phyloP scores from a whole-genome alignment of 2,888 invertebrate species.

The Chaetogeoica ovagalla region DNA sequence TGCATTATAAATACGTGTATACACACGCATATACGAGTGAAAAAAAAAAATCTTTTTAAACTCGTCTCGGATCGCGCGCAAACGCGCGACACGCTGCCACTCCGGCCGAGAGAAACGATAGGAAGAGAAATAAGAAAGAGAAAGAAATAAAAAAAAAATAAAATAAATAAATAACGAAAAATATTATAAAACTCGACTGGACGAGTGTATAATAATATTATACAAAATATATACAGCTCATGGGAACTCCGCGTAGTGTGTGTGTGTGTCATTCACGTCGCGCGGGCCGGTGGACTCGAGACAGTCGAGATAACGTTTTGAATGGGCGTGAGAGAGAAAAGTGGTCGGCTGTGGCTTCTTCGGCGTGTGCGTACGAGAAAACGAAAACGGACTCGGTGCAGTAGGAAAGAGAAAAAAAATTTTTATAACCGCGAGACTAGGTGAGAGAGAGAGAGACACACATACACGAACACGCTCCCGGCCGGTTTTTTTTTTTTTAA shows the following conservation, averaged over 20 bases:
- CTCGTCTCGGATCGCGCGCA: slow-evolving; percentile 25
- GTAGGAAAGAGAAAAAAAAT: too few species aligned
- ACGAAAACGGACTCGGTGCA: slow-evolving; percentile 14
- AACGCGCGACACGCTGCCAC: slow-evolving; percentile 1
- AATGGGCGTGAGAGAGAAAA: slow-evolving; percentile 17
- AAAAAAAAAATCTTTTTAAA: slow-evolving; percentile 27
- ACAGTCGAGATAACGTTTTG: slow-evolving; percentile 30
- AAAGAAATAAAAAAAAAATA: not conserved
- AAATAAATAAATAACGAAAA: too few species aligned
- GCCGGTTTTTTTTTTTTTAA: slow-evolving; percentile 31
- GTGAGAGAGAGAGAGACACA: not conserved
- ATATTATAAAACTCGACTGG: slow-evolving; percentile 17
- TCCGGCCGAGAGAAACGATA: not conserved
- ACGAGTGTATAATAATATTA: not conserved
- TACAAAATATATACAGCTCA: not conserved
- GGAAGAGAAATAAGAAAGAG: not conserved
- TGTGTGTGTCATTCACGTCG: slow-evolving; percentile 42
- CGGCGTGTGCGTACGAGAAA: not conserved
- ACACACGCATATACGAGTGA: too few species aligned
- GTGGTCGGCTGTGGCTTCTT: not conserved
- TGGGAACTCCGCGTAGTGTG: slow-evolving; percentile 11
- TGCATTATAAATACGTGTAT: slow-evolving; percentile 17
- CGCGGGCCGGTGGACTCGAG: slow-evolving; percentile 14
- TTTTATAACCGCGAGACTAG: not conserved
- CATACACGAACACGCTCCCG: not conserved